Evolutionary conservation across 2,888 invertebrate species (phyloP), one percentile per base, ranked within the genome.

Genomic region (Schizotus pectinicornis): DNA sequence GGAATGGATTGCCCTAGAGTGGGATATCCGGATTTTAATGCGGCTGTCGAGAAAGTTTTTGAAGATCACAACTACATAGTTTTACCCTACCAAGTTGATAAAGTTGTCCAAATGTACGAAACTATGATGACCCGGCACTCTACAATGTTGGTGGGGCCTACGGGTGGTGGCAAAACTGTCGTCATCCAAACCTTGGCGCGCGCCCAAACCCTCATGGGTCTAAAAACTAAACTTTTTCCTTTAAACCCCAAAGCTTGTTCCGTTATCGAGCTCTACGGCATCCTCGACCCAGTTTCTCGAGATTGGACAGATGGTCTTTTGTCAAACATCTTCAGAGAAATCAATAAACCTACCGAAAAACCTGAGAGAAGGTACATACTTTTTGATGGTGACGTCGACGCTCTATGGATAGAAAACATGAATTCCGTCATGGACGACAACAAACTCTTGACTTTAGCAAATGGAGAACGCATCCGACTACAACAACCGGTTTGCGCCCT

Each of bases 341-440:
- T 95, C 80, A 95, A 95, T 81, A 89, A 86, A 81, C 91, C 88
- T 0, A 80, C 86, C 2, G 89, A 89, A 11, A 87, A 84, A 70
- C 82, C 88, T 62, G 94, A 94, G 13, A 14, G 57, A 42, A 87
- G 88, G 57, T 95, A 93, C 76, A 92, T 95, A 42, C 81, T 95
- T 42, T 95, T 95, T 80, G 96, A 96, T 75, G 96, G 96, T 1
- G 95, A 95, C 75, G 94, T 96, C 1, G 95, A 96, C 81, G 92
- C 95, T 0, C 82, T 95, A 36, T 96, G 95, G 95, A 94, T 96
- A 64, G 96, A 96, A 80, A 96, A 95, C 80, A 95, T 96, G 94
- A 96, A 95, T 81, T 94, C 95, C 0, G 95, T 96, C 1, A 95
- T 96, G 95, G 96, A 96, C 74, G 95, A 96, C 78, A 96, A 95